Percentiles rank a stretch among this genome's conserved stretches.
Evolutionary conservation across 2,888 invertebrate species (phyloP).

Genomic region (Leptothorax acervorum): DNA sequence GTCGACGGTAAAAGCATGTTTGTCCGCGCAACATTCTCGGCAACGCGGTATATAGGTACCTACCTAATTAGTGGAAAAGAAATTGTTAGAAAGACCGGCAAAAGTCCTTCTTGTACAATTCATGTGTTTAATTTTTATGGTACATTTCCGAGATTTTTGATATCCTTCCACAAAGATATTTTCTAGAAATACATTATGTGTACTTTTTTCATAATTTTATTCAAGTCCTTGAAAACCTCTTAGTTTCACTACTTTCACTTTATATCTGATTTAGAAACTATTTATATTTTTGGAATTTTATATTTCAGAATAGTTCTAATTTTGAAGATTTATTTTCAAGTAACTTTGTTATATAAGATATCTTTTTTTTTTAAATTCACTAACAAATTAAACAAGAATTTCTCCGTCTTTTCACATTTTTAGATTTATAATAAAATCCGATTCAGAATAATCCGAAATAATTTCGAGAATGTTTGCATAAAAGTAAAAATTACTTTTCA

Average conservation of each 20-base stretch:
- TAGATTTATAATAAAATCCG: not conserved
- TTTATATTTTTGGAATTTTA: not conserved
- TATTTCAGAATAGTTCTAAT: not conserved
- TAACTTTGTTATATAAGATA: not conserved
- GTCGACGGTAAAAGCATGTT: conserved; percentile 14
- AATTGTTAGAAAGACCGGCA: not conserved
- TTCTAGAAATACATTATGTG: not conserved
- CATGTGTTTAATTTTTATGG: not conserved
- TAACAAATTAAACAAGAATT: not conserved
- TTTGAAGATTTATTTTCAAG: not conserved
- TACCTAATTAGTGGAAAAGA: not conserved
- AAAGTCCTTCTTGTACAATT: not conserved
- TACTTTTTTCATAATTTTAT: not conserved
- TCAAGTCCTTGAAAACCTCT: not conserved
- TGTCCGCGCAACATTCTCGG: not conserved
- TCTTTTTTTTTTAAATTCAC: not conserved
- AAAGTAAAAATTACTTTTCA: not conserved
- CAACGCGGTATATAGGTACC: not conserved
- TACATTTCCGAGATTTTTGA: not conserved
- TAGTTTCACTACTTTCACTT: not conserved
- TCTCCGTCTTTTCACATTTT: not conserved
- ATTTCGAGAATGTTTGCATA: not conserved
- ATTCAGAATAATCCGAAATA: not conserved
- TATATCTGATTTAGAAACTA: not conserved
- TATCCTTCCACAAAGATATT: not conserved